Evolutionary conservation across 2,113 vertebrate genomes (phyloP), one percentile per base, ranked within the genome.

Genomic region (Sardina pilchardus): DNA sequence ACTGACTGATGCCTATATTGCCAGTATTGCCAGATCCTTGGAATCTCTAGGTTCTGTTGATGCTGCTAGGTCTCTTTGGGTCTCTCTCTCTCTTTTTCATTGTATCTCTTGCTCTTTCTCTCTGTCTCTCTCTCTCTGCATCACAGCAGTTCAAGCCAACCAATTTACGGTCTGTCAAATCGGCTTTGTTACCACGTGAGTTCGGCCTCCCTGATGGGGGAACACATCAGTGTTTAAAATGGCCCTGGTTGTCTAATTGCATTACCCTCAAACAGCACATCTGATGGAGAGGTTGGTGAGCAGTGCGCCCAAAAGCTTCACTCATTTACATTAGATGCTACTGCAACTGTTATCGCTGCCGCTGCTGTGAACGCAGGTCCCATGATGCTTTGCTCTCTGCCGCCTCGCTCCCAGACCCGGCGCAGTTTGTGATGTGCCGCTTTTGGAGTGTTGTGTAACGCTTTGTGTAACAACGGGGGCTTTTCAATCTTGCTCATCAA

Each of bases 151-250:
- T 78, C 71, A 80, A 83, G 82, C 67, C 71, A 82, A 86, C 85
- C 82, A 84, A 88, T 88, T 90, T 84, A 85, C 85, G 84, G 87
- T 78, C 86, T 90, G 89, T 90, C 87, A 83, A 43, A 80, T 87
- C 85, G 85, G 85, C 85, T 90, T 88, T 86, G 89, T 88, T 88
- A 82, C 84, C 50, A 43, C 30, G 50, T 86, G 81, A 85, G 86
- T 81, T 83, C 67, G 85, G 84, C 85, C 82, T 90, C 87, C 63
- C 34, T 80, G 75, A 81, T 88, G 85, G 50, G 81, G 86, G 34
- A 50, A 85, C 78, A 82, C 88, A 86, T 90, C 88, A 88, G 83
- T 85, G 82, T 81, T 90, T 87, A 80, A 90, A 88, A 90, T 85
- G 88, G 86, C 84, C 85, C 86, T 26, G 44, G 84, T 85, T 81